A percentile compares a stretch with the other conserved stretches of the same genome.
These are phyloP conservation scores for Coecobrya sp. DNA, from an alignment of 2,888 invertebrate genomes.

Conservation along the genomic window DNA sequence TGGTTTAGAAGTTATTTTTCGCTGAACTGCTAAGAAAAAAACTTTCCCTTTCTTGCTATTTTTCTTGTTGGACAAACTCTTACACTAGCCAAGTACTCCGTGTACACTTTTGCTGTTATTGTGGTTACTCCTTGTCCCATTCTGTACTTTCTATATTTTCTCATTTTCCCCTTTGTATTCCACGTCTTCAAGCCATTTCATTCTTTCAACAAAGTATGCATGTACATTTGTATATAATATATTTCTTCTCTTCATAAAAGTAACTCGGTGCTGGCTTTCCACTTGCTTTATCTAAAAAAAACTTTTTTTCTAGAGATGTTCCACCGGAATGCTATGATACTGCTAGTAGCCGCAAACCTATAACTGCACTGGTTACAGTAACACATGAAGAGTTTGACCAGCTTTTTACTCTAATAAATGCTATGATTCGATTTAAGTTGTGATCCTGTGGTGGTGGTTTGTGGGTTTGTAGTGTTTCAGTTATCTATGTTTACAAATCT, in stretches of 20 bases:
- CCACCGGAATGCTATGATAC: no score
- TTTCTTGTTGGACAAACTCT: not conserved
- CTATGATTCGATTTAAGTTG: no score
- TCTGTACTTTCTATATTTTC: conserved; percentile 30
- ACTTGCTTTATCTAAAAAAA: not conserved
- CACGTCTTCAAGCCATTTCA: not conserved
- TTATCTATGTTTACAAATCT: no score
- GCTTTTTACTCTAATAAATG: no score
- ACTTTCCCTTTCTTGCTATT: conserved; percentile 10
- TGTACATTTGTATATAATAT: not conserved
- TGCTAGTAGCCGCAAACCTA: no score
- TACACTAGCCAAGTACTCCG: not conserved
- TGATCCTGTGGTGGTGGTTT: no score
- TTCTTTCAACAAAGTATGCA: no score
- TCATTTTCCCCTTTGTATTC: not conserved
- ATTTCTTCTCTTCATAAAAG: conserved; percentile 7
- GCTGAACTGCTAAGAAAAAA: conserved; percentile 64
- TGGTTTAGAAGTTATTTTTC: conserved; percentile 69
- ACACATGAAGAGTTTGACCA: no score
- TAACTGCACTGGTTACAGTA: no score
- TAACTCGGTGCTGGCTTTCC: not conserved
- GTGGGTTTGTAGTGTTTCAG: no score
- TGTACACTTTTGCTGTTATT: not conserved
- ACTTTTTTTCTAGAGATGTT: no score
- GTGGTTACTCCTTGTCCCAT: not conserved